Conservation (phyloP, 2,113 vertebrate genomes). For the Microtus montanus region DNA sequence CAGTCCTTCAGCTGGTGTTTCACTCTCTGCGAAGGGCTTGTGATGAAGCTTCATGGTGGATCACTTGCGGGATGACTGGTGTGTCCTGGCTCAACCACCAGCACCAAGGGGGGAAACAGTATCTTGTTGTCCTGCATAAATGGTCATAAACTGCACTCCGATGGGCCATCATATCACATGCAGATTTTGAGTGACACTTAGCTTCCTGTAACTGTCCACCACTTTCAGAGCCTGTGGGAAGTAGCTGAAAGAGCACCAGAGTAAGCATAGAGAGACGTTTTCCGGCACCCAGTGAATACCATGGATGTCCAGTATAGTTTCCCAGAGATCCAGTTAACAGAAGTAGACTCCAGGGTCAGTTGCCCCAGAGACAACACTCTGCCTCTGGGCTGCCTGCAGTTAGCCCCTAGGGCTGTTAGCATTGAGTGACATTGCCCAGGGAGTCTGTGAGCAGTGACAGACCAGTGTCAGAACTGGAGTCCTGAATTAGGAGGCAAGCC, state of each 20-base stretch:
- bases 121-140: neutral
- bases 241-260: neutral
- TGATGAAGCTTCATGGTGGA: neutral
- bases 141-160: neutral
- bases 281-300: neutral
- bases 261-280: neutral
- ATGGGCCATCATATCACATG: conserved; percentile 36
- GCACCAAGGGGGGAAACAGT: neutral
- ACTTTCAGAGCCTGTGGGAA: neutral
- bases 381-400: conserved; percentile 35
- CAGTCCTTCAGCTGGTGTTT: neutral
- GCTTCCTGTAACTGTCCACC: neutral
- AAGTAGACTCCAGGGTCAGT: neutral
- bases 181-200: conserved; percentile 1
- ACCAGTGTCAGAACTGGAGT: neutral
- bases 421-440: conserved; percentile 63
- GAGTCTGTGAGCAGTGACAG: conserved; percentile 58
- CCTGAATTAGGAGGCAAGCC: neutral
- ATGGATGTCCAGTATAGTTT: neutral
- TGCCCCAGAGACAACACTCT: conserved; percentile 39
- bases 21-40: neutral
- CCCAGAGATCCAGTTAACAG: neutral
- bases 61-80: neutral
- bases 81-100: neutral
- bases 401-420: conserved; percentile 54